phyloP scores from a whole-genome alignment of 2,113 vertebrate genomes.

The Centropristis striata region DNA sequence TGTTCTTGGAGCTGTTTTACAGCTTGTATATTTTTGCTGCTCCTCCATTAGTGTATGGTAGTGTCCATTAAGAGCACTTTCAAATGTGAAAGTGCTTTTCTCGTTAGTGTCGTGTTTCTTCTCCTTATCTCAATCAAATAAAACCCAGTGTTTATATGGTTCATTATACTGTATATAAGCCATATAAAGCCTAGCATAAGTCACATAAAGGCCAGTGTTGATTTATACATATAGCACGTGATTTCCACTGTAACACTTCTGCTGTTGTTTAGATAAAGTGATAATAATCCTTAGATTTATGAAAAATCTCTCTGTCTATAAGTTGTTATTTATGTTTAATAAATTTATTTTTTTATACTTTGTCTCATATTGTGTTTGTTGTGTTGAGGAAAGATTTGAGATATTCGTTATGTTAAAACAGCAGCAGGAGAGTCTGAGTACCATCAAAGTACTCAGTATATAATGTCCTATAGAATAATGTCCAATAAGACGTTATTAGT shows the following conservation, averaged over 20 bases:
- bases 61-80: no score
- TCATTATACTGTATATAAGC: background rate
- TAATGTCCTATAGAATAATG: no score
- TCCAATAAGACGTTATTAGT: no score
- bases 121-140: no score
- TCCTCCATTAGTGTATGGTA: no score
- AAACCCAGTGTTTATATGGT: background rate
- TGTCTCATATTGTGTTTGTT: background rate
- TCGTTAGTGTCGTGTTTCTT: no score
- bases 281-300: background rate
- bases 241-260: background rate
- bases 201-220: background rate
- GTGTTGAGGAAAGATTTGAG: background rate
- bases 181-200: background rate
- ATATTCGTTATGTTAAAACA: background rate
- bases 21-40: no score
- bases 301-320: background rate
- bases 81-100: no score
- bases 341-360: slow-evolving; percentile 25
- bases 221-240: background rate
- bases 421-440: background rate
- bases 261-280: no score
- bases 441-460: background rate
- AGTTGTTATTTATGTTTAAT: slow-evolving; percentile 28
- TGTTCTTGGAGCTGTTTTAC: no score